A percentile compares a stretch with the other conserved stretches of the same genome.
Conservation (phyloP, 2,797 vertebrate species). For the Sarcophilus harrisii region DNA sequence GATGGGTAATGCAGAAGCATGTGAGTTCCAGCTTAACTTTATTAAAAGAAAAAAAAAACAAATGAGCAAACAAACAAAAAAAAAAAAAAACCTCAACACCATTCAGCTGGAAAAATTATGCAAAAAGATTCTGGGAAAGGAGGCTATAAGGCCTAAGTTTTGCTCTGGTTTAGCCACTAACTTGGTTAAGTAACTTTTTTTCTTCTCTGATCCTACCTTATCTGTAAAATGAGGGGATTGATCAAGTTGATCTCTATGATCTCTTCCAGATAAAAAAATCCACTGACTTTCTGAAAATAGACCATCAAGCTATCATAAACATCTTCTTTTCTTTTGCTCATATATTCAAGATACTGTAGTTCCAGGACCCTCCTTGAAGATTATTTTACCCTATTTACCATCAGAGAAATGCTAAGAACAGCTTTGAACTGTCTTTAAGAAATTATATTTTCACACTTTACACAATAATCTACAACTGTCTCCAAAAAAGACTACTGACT, state of each 20-base stretch:
- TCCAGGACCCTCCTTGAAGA: background rate
- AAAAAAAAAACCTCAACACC: background rate
- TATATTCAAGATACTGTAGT: background rate
- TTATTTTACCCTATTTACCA: background rate
- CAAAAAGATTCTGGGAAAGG: background rate
- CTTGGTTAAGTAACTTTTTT: background rate
- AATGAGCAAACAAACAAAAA: background rate
- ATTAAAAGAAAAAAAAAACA: background rate
- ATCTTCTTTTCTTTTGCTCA: background rate
- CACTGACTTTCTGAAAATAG: background rate
- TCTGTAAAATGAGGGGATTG: background rate
- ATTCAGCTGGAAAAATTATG: background rate
- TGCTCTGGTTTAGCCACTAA: background rate
- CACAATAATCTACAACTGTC: background rate
- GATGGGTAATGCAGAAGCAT: background rate
- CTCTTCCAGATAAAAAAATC: background rate
- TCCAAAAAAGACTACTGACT: background rate
- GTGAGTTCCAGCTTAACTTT: background rate
- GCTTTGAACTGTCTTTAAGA: background rate
- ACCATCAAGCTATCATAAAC: background rate
- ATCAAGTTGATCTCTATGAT: background rate
- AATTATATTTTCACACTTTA: background rate
- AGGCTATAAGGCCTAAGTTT: background rate
- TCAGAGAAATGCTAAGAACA: background rate
- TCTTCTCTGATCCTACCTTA: background rate